These are phyloP conservation scores for Forbesichthys agassizii DNA, from an alignment of 2,113 vertebrate genomes.

Conservation along the genomic window DNA sequence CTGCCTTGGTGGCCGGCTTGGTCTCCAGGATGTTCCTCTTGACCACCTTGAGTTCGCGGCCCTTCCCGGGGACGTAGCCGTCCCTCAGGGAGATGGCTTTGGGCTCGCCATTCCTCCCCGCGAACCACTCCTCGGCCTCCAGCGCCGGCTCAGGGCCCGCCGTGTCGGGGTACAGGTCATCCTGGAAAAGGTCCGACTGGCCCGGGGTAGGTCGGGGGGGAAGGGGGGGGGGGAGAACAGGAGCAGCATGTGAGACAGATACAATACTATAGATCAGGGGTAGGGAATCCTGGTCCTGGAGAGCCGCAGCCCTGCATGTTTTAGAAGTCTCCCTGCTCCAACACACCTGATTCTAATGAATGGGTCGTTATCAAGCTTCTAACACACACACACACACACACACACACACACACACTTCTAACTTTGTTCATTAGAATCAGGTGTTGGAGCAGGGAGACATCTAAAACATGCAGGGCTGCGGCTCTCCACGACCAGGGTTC, in stretches of 20 bases:
- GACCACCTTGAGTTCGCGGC: slow-evolving; percentile 92
- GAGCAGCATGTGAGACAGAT: neutral
- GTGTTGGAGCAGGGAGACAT: no score
- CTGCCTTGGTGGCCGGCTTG: slow-evolving; percentile 85
- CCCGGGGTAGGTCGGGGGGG: slow-evolving; percentile 28
- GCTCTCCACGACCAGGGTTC: no score
- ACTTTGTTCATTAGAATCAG: no score
- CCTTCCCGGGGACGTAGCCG: slow-evolving; percentile 92
- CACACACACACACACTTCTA: no score
- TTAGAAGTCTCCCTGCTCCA: no score
- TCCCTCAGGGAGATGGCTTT: slow-evolving; percentile 94
- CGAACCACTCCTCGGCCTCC: slow-evolving; percentile 95
- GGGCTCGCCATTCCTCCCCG: slow-evolving; percentile 90
- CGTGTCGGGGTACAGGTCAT: slow-evolving; percentile 94
- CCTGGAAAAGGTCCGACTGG: slow-evolving; percentile 97
- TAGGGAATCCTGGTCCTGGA: no score
- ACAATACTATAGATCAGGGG: neutral
- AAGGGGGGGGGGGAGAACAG: slow-evolving; percentile 19
- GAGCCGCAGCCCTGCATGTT: no score
- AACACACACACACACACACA: no score
- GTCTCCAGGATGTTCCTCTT: slow-evolving; percentile 92
- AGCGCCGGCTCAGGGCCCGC: slow-evolving; percentile 89
- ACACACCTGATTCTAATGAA: no score
- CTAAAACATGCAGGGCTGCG: no score
- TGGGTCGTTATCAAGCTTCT: no score